Evolutionary conservation across 2,888 invertebrate species (phyloP).

Genomic region (Phyto melanocephala): DNA sequence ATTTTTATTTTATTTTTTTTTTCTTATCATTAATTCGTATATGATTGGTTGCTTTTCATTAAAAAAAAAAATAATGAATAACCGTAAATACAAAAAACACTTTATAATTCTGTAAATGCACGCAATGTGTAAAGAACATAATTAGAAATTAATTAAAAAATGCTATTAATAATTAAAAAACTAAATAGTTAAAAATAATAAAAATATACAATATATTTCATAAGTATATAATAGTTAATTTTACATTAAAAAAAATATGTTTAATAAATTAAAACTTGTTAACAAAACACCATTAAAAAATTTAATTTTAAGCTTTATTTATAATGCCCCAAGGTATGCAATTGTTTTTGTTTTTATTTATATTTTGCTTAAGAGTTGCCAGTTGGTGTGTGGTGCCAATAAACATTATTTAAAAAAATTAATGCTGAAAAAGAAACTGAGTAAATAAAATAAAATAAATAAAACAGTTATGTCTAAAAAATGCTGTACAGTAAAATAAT

Average conservation of each 20-base stretch:
- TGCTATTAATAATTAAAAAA: not conserved
- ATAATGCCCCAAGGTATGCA: slow-evolving; percentile 28
- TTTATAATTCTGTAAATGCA: slow-evolving; percentile 35
- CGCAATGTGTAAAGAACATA: slow-evolving; percentile 42
- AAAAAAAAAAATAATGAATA: not conserved
- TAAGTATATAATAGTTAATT: not conserved
- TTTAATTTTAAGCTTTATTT: no score
- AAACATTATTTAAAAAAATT: not conserved
- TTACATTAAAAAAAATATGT: not conserved
- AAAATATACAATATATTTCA: no score
- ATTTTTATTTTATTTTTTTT: no score
- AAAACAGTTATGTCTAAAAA: no score
- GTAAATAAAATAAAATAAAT: no score
- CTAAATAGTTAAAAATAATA: no score
- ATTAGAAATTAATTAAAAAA: not conserved
- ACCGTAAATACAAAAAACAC: not conserved
- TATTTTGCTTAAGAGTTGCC: not conserved
- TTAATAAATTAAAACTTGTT: no score
- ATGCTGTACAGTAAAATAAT: no score
- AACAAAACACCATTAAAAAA: no score
- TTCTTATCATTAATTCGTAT: slow-evolving; percentile 38
- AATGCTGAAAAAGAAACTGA: not conserved
- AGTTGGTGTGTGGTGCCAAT: not conserved
- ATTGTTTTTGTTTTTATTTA: not conserved
- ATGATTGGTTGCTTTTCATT: slow-evolving; percentile 26